Evolutionary conservation across 1,140 invertebrate species (phyloP), one percentile per base, ranked within the genome.

Genomic region (Lepidotrigona ventralis): DNA sequence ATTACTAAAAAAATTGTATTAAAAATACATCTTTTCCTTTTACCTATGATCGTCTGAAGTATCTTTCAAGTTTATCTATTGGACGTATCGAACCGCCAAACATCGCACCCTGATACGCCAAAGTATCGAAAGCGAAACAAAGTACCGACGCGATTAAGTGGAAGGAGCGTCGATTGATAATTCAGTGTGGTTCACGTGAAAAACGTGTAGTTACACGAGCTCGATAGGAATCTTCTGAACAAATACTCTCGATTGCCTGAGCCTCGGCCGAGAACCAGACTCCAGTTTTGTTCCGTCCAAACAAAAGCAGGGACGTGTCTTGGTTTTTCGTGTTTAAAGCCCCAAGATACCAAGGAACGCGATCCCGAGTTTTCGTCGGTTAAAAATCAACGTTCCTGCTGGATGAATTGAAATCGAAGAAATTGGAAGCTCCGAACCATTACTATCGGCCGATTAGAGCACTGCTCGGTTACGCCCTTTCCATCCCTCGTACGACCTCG

Each of bases 271-370:
- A 83, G 81, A 83, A 83, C 81, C 63, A 56, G 70, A 19, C 79
- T 39, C 58, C 58, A 11, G 63, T 58, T 21, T 53, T 71, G 60
- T 72, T 78, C 63, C 21, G 46, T 19, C 69, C 81, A 74, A 85
- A 85, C 73, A 73, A 85, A 78, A 78, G 73, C 66, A 60, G 51
- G 23, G 66, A 85, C 81, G 84, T 78, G 84, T 72, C 81, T 83
- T 46, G 83, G 79, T 70, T 83, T 70, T 83, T 60, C 29, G 53
- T 63, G 72, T 68, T 81, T 39, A 64, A 33, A 69, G 33, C 29
- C 21, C 8, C 58, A 56, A 23, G 11, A 12, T 51, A 26, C 8
- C 58, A 56, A 23, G 11, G 26, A 53, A 19, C n/a, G 53, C 12
- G 23, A 9, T n/a, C 23, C 54, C n/a, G 54, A 66, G 58, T 17